These are phyloP conservation scores for Trichopria drosophilae DNA, from an alignment of 2,888 invertebrate species.

Conservation along the genomic window DNA sequence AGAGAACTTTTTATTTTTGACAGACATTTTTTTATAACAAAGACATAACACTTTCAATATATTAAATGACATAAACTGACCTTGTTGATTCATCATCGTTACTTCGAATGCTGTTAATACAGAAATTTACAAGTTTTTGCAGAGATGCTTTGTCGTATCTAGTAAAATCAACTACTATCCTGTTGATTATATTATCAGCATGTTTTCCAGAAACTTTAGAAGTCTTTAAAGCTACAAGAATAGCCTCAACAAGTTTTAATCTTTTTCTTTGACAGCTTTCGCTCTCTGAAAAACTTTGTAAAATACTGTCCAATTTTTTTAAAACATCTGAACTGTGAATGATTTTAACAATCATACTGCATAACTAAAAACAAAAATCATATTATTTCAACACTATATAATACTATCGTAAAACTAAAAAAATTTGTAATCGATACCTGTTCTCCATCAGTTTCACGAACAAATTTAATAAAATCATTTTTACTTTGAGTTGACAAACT, in stretches of 20 bases:
- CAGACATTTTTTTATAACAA: background rate
- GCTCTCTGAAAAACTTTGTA: conserved; percentile 44
- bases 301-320: conserved; percentile 47
- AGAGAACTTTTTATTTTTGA: too few species aligned
- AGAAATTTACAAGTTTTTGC: conserved; percentile 63
- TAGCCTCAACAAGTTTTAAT: conserved; percentile 46
- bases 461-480: too few species aligned
- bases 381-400: too few species aligned
- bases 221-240: conserved; percentile 56
- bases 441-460: too few species aligned
- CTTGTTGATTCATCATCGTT: conserved; percentile 61
- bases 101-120: conserved; percentile 61
- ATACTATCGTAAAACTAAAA: too few species aligned
- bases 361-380: conserved; percentile 44
- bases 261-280: conserved; percentile 46
- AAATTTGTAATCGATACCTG: too few species aligned
- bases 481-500: too few species aligned
- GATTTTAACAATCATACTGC: conserved; percentile 40
- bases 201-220: conserved; percentile 56
- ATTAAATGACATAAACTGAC: conserved; percentile 42
- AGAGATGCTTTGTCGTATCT: conserved; percentile 62
- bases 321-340: conserved; percentile 46
- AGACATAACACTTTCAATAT: background rate
- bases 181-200: conserved; percentile 60
- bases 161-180: conserved; percentile 60